Base-by-base conservation (phyloP, 2,113 vertebrate species). In the Tursiops truncatus region DNA sequence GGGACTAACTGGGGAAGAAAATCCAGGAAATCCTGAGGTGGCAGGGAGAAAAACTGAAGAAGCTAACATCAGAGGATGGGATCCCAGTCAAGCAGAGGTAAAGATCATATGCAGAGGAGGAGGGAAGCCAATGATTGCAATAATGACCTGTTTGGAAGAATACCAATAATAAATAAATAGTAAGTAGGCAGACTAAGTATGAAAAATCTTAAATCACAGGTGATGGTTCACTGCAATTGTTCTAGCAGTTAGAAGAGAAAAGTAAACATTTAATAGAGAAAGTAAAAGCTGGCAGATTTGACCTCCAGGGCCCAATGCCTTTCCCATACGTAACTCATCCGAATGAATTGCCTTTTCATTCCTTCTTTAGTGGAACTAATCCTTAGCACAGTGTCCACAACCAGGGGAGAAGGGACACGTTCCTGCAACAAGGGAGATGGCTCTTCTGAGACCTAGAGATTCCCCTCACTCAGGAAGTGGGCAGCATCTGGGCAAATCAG, bases 231-330 rank as follows among this genome's bases (percentile, higher is more conserved):
- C 6, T 80, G n/a, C 71, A 74, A 70, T 83, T 67, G 23, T 93
- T 65, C 60, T 23, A 96, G 87, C 31, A 62, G 28, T 63, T 33
- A 11, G 21, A 89, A 86, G 56, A 94, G 50, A 80, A 96, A 93
- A 94, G 67, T 50, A 83, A 76, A 62, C 9, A 71, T 83, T 89
- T 93, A 23, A 60, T 15, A 86, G 33, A 93, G 47, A 91, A 97
- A 83, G 44, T 60, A 53, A 76, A 90, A 65, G 68, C 74, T 62
- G 60, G 62, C 38, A 67, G 41, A 73, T 62, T 65, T 92, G 90
- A 87, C 79, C 50, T 84, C 14, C 8, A 33, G 38, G 44, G 18
- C 50, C 53, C n/a, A 91, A 28, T 3, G 6, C 58, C 14, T n/a
- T 38, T 47, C 62, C 89, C 71, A 14, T 31, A 28, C 12, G 8